Conservation (phyloP, 2,797 vertebrate species). For the Cuculus canorus region DNA sequence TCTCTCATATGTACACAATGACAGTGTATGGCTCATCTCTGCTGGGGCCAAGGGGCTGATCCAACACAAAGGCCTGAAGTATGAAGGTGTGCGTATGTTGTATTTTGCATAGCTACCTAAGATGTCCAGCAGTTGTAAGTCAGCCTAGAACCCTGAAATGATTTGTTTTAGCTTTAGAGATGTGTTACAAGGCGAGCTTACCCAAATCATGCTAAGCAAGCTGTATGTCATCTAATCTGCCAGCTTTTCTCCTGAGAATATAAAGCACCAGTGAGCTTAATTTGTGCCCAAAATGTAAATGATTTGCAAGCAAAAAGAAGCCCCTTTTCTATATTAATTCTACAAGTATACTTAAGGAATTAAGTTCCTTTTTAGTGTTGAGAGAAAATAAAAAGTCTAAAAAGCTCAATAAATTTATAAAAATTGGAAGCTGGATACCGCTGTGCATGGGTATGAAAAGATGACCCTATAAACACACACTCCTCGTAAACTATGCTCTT, state of each 20-base stretch:
- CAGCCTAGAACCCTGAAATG: not conserved
- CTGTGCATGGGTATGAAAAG: not conserved
- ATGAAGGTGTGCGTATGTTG: not conserved
- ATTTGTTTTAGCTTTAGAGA: not conserved
- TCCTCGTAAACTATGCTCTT: not conserved
- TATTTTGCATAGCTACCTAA: not conserved
- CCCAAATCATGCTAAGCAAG: not conserved
- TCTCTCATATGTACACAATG: not conserved
- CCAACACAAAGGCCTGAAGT: not conserved
- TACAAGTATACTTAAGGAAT: not conserved
- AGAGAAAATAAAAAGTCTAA: not conserved
- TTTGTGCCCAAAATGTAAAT: not conserved
- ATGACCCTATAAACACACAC: not conserved
- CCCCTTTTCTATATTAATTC: not conserved
- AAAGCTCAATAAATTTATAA: not conserved
- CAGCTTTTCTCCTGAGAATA: not conserved
- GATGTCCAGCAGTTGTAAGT: not conserved
- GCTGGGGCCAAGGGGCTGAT: not conserved
- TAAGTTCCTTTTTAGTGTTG: not conserved
- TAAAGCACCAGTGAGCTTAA: not conserved
- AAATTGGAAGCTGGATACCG: not conserved
- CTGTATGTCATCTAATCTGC: fast-evolving
- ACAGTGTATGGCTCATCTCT: not conserved
- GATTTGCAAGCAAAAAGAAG: not conserved
- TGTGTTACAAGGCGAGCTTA: not conserved